Conservation (phyloP, 1,140 invertebrate genomes). For the Matsumurasca onukii region DNA sequence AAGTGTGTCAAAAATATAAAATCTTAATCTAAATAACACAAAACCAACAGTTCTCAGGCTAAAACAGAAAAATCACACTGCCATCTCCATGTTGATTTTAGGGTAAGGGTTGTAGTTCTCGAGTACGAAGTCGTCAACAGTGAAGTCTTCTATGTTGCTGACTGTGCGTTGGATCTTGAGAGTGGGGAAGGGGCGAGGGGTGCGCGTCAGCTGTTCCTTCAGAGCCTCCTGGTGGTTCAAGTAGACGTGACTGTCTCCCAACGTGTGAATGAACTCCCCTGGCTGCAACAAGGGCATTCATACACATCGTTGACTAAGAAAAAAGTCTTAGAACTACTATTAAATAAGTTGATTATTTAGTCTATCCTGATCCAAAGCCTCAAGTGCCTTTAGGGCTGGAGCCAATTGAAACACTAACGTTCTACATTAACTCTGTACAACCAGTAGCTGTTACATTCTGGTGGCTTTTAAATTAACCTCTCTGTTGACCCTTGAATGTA, state of each 20-base stretch:
- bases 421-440: no score
- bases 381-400: no score
- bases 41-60: no score
- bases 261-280: constrained; percentile 94
- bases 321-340: no score
- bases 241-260: constrained; percentile 98
- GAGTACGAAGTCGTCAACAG: constrained; percentile 85
- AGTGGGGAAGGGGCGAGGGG: constrained; percentile 82
- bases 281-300: constrained; percentile 55
- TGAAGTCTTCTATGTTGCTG: constrained; percentile 86
- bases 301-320: no score
- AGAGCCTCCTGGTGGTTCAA: constrained; percentile 87
- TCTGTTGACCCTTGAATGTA: no score
- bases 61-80: constrained; percentile 74
- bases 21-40: no score
- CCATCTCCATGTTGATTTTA: constrained; percentile 95
- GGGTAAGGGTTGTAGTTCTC: constrained; percentile 87
- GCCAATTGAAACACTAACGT: no score
- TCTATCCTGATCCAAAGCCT: no score
- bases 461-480: no score
- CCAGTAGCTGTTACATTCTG: no score
- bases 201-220: constrained; percentile 77
- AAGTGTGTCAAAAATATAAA: no score
- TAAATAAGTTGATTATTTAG: not conserved
- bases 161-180: constrained; percentile 72